Base-by-base conservation (phyloP, 2,113 vertebrate species). In the Alligator mississippiensis region DNA sequence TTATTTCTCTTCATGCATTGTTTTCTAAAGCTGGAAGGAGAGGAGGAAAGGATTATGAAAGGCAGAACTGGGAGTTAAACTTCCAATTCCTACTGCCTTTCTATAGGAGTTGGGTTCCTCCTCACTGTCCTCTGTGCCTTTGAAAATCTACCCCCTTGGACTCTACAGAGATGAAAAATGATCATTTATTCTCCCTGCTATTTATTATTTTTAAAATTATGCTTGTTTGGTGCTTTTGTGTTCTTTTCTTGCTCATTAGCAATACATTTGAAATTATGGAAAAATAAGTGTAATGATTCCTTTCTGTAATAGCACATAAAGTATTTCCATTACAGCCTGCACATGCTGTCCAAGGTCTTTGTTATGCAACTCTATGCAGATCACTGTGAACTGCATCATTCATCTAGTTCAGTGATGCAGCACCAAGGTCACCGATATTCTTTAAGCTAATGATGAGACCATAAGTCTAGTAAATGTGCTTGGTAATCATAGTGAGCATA, bases 401-500 rank as follows among this genome's bases (percentile, higher is more conserved):
- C 75, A 85, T 95, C 90, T 93, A 58, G 82, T 64, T 92, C 90
- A 77, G 75, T 47, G 88, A 75, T 92, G 89, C 95, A 94, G 90
- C 75, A 82, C 80, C 93, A 95, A 93, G 93, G 95, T 96, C 87
- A 92, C 61, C 7, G 21, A 95, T 54, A 86, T 84, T 90, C 79
- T 94, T 81, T 64, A 75, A 94, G 78, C 13, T 93, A 94, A 93
- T 80, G 75, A 82, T 88, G 87, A n/a, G 18, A 72, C 78, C 70
- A 72, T 90, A 95, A 96, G 77, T 92, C 95, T 93, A 85, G 91
- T 89, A 93, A 95, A 96, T 92, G 88, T 93, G 92, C 88, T 84
- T 82, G 62, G 88, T 94, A 96, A 96, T 91, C 94, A 94, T 59
- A 25, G 75, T 34, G 93, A 94, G 85, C 30, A 21, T 87, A 90